Evolutionary conservation across 2,797 vertebrate genomes (phyloP), one percentile per base, ranked within the genome.

Genomic region (Hipposideros larvatus): DNA sequence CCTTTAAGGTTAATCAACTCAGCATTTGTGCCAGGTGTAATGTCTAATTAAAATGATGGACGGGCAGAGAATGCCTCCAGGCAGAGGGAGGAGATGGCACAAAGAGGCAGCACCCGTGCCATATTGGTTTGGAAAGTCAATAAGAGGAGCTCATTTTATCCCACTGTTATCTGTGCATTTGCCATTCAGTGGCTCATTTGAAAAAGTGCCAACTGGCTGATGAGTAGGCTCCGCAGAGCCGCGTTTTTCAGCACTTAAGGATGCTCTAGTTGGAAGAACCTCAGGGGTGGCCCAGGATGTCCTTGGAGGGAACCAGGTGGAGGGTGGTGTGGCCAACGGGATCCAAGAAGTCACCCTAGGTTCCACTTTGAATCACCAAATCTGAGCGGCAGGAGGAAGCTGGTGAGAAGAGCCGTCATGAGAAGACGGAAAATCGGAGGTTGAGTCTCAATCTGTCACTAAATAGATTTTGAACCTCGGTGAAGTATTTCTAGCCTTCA

Each of bases 1-100:
- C 98, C 98, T 99, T 98, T 99, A 98, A 98, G 98, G 98, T 98
- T 99, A 99, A 99, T 99, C 98, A 99, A 98, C 98, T 98, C 96
- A 78, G 98, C 98, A 98, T 99, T 99, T 98, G 98, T 98, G 98
- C 98, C 98, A 99, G 98, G 98, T 98, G 98, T 98, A 98, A 98
- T 98, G 98, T 97, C 98, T 98, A 98, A 99, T 99, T 99, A 99
- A 98, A 98, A 98, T 99, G 98, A 99, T 98, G 98, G 98, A 99
- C 55, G 96, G 95, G 95, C 95, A 37, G 92, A 71, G 97, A 97
- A 97, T 98, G 98, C 97, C 98, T 98, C 97, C 97, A 98, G 98
- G 98, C 98, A 98, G 98, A 98, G 97, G 97, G 97, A 98, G 98
- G 97, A 98, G 98, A 98, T 98, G 98, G 98, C 98, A 98, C 97